Evolutionary conservation across 1,140 invertebrate species (phyloP), one percentile per base, ranked within the genome.

Genomic region (Cyclina sinensis): DNA sequence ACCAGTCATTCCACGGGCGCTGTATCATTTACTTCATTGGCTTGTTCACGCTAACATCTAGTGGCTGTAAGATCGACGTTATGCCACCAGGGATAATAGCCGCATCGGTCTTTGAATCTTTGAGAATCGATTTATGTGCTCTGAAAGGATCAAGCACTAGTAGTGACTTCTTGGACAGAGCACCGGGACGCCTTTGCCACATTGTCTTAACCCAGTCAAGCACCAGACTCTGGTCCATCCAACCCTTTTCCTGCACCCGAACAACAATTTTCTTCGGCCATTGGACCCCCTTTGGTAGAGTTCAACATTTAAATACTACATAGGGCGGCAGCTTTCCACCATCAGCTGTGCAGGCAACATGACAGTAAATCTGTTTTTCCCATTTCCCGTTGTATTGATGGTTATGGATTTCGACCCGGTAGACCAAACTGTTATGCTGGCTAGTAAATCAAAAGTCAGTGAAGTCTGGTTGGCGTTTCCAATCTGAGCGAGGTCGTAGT

Each of bases 251-350:
- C n/a, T n/a, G n/a, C n/a, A n/a, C n/a, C n/a, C n/a, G n/a, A n/a
- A n/a, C n/a, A n/a, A n/a, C 43, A 27, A 70, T 12, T 70, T 30
- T 27, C 7, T 59, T 59, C 21, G 24, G 57, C 57, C 57, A 59
- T n/a, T 59, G 9, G 57, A 27, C 24, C 57, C 24, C 18, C n/a
- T 80, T 84, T 73, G 82, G 90, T 43, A 91, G 65, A 24, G 51
- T 88, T 57, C 91, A 92, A 18, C 91, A 39, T 74, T 93, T 94
- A 48, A 95, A 95, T 24, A 95, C 92, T 14, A 95, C 83, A 84
- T 91, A 93, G 0, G 91, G 91, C 9, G 88, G 91, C n/a, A n/a
- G n/a, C n/a, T n/a, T n/a, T n/a, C n/a, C n/a, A n/a, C n/a, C n/a
- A n/a, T n/a, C n/a, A n/a, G 24, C 85, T 86, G 30, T 86, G 90